Percentiles rank a stretch among this genome's conserved stretches.
These are phyloP conservation scores for Oryzias curvinotus DNA, from an alignment of 2,113 vertebrate genomes.

Conservation along the genomic window DNA sequence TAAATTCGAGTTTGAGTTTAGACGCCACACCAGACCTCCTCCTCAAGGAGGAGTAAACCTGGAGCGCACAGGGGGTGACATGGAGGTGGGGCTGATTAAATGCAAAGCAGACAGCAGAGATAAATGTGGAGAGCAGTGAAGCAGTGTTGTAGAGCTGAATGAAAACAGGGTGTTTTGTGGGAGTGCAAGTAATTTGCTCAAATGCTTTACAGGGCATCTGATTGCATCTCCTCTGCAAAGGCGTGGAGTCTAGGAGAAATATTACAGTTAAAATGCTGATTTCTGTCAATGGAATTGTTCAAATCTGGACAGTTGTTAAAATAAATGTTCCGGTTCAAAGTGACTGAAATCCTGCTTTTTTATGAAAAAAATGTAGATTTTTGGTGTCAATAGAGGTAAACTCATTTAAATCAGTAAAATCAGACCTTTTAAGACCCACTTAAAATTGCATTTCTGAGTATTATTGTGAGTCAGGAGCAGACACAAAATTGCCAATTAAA, in stretches of 20 bases:
- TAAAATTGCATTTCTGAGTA: no score
- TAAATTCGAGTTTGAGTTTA: no score
- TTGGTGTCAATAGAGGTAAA: no score
- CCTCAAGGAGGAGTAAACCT: conserved; percentile 6
- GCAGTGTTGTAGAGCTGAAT: neutral
- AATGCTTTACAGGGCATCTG: neutral
- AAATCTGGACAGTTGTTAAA: neutral
- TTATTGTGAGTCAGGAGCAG: no score
- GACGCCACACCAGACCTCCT: conserved; percentile 15
- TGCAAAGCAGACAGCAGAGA: conserved; percentile 20
- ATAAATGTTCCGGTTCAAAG: neutral
- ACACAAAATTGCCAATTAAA: no score
- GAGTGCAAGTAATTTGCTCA: conserved; percentile 19
- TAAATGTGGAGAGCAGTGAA: conserved; percentile 8
- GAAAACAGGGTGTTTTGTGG: neutral
- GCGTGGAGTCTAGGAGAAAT: neutral
- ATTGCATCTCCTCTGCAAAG: neutral
- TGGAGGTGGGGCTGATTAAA: conserved; percentile 36
- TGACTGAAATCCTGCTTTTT: no score
- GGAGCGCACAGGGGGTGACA: conserved; percentile 1
- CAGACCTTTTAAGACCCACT: no score
- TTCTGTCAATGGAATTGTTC: neutral
- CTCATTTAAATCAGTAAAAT: no score
- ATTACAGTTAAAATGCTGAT: accelerated
- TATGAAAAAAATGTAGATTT: no score